A percentile compares a stretch with the other conserved stretches of the same genome.
Conservation (phyloP, 2,113 vertebrate species). For the Donacobius atricapilla region DNA sequence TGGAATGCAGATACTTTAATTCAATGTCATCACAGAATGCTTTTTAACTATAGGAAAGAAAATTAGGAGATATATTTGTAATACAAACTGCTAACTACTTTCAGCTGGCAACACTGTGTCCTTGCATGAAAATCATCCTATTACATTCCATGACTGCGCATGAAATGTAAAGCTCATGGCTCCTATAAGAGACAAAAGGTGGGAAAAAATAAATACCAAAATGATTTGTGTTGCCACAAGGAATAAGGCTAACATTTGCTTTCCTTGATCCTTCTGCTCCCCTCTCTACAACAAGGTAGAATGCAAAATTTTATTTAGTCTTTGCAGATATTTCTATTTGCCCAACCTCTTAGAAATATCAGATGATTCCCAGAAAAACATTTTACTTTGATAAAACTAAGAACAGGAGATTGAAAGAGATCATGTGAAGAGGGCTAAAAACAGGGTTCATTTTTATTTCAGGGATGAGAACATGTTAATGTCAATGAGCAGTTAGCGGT, state of each 20-base stretch:
- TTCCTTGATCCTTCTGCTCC: not conserved
- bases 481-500: slow-evolving; percentile 16
- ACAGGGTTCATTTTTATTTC: slow-evolving; percentile 18
- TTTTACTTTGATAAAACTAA: slow-evolving; percentile 33
- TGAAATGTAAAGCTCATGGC: slow-evolving; percentile 66
- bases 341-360: slow-evolving; percentile 13
- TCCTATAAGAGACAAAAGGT: slow-evolving; percentile 32
- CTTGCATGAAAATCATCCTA: slow-evolving; percentile 73
- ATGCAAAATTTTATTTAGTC: slow-evolving; percentile 2
- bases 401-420: slow-evolving; percentile 19
- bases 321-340: slow-evolving; percentile 45
- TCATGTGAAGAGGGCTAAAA: not conserved
- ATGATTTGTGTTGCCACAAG: not conserved
- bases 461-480: not conserved
- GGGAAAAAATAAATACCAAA: not conserved
- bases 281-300: not conserved
- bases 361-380: slow-evolving; percentile 26
- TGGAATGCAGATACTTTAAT: slow-evolving; percentile 64
- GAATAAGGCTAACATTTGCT: not conserved
- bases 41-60: slow-evolving; percentile 66
- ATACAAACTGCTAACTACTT: slow-evolving; percentile 73
- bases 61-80: slow-evolving; percentile 75
- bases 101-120: slow-evolving; percentile 72
- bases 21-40: slow-evolving; percentile 65
- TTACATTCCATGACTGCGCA: slow-evolving; percentile 64